Evolutionary conservation across 2,888 invertebrate genomes (phyloP), one percentile per base, ranked within the genome.

Genomic region (Kryphioiulus occultus): DNA sequence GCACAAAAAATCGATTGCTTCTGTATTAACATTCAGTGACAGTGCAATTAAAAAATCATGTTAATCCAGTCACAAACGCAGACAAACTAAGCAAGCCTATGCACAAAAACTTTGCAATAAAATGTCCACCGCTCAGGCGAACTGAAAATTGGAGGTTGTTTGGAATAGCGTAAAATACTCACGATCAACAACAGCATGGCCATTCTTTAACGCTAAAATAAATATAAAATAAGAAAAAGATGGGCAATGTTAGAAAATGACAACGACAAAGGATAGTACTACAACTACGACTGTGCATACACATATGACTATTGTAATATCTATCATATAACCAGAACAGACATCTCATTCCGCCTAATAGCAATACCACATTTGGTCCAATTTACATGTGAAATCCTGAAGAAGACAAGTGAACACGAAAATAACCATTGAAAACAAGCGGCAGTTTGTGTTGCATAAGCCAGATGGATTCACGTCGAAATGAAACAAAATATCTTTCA

Each of bases 221-320:
- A 84, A 84, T 35, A 84, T 35, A 84, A 84, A 84, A 42, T 84
- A 84, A 42, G 84, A 84, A 84, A 84, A 84, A 42, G 84, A 84
- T 84, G 35, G 84, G 68, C 26, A 68, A 68, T 68, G 68, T 68
- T 68, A 68, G 68, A 68, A 68, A 68, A 68, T 68, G 68, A 68
- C 68, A 68, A 68, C 68, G 26, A 68, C 68, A 68, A 68, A 68
- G 26, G 68, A 68, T n/a, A n/a, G n/a, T 68, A 68, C 68, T 68
- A 68, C 30, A 5, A 68, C 68, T 68, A 68, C 39, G 39, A 39
- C 10, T 68, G 68, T 68, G 68, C 68, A 68, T 68, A 26, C 68
- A 68, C 68, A 26, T 68, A 68, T 19, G 53, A 68, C 68, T 26
- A 68, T 68, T 68, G 68, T 68, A n/a, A 68, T 68, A 68, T 26